Evolutionary conservation across 2,113 vertebrate genomes (phyloP).

Genomic region (Romanogobio albipinnatus): DNA sequence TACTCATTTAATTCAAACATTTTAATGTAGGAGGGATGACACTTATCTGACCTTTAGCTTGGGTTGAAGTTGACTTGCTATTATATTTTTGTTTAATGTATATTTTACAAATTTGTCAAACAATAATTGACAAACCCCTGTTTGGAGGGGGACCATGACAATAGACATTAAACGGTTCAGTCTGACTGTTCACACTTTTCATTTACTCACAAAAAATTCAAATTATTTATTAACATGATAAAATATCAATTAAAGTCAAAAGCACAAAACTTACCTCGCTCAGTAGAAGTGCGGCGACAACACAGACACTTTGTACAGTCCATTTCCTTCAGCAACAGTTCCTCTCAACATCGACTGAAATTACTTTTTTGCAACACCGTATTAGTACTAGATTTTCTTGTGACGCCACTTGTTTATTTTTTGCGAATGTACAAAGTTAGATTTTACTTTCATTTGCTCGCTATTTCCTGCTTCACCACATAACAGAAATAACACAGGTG

Average conservation of each 20-base stretch:
- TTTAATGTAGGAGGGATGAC: neutral
- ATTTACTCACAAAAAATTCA: neutral
- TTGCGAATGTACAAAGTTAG: neutral
- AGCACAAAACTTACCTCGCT: neutral
- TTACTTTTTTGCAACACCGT: neutral
- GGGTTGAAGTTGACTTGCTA: neutral
- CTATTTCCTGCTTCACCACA: neutral
- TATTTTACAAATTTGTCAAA: neutral
- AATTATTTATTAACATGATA: neutral
- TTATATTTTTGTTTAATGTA: neutral
- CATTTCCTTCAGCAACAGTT: neutral
- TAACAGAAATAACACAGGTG: neutral
- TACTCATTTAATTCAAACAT: neutral
- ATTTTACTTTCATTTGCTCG: neutral
- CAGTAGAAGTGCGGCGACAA: rapidly evolving
- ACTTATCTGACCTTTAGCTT: neutral
- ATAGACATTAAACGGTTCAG: neutral
- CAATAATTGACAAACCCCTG: neutral
- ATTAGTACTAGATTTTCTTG: neutral
- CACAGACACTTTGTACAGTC: neutral
- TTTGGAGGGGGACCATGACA: neutral
- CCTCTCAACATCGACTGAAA: neutral
- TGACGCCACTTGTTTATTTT: neutral
- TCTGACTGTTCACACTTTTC: neutral
- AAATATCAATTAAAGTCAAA: neutral